These are phyloP conservation scores for Sphecodes monilicornis DNA, from an alignment of 2,888 invertebrate species.

Conservation along the genomic window DNA sequence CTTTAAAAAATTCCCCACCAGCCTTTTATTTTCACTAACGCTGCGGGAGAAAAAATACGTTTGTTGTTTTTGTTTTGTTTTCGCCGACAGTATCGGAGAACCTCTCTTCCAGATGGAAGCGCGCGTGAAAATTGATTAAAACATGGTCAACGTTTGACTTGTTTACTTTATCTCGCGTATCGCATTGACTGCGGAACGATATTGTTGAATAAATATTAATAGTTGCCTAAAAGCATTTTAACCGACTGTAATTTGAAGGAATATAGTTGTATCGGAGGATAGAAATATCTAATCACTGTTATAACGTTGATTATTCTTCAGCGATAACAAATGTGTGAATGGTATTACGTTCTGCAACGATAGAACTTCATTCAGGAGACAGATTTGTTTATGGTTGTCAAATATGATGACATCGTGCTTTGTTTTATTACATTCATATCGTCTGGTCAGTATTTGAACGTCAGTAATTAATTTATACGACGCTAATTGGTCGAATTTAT, in stretches of 20 bases:
- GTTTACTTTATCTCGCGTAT: background rate
- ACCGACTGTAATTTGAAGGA: background rate
- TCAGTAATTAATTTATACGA: no score
- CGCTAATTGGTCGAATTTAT: no score
- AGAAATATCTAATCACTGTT: background rate
- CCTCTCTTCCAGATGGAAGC: constrained; percentile 5
- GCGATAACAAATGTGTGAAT: background rate
- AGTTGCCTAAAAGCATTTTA: background rate
- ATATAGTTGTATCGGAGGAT: background rate
- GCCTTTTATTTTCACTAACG: background rate
- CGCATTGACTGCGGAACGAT: background rate
- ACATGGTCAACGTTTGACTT: constrained; percentile 12
- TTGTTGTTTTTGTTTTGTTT: background rate
- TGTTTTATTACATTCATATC: background rate
- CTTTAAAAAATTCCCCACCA: background rate
- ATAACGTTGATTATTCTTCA: background rate
- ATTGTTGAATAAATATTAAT: background rate
- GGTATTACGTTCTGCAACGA: background rate
- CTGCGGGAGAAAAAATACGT: background rate
- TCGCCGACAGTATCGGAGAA: background rate
- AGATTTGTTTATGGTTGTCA: background rate
- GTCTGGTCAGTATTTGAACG: background rate
- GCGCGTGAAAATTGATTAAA: constrained; percentile 5
- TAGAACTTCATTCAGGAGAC: background rate
- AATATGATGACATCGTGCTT: background rate